Conservation (phyloP, 2,113 vertebrate genomes). For the Chloebia gouldiae region DNA sequence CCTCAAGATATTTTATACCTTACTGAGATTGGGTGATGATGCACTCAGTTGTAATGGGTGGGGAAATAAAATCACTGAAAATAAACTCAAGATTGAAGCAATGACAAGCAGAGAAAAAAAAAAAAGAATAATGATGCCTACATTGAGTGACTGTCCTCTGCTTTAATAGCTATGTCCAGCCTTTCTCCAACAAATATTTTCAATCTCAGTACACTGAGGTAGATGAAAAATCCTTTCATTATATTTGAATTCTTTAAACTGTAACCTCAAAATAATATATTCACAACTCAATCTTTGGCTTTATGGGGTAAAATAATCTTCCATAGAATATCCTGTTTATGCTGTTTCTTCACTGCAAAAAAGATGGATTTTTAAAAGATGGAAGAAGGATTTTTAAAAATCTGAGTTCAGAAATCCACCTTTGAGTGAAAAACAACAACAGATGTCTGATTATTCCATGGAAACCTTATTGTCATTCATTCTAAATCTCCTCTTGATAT, state of each 20-base stretch:
- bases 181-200: constrained; percentile 1
- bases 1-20: background rate
- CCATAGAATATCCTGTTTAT: background rate
- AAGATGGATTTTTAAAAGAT: background rate
- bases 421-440: constrained; percentile 61
- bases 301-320: background rate
- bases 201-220: constrained; percentile 1
- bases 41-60: background rate
- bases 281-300: background rate
- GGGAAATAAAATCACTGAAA: background rate
- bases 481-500: constrained; percentile 35
- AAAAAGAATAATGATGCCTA: background rate
- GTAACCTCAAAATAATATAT: constrained; percentile 20
- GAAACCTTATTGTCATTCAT: constrained; percentile 52
- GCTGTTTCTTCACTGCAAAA: background rate
- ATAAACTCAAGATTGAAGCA: background rate
- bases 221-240: constrained; percentile 21
- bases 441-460: constrained; percentile 63
- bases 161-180: background rate
- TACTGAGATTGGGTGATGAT: background rate
- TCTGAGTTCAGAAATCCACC: constrained; percentile 27
- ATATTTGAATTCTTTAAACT: constrained; percentile 1
- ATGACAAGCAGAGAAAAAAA: background rate
- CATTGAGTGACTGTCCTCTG: background rate
- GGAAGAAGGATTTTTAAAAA: constrained; percentile 16